Evolutionary conservation across 2,797 vertebrate genomes (phyloP).

Genomic region (Sandelia bainsii): DNA sequence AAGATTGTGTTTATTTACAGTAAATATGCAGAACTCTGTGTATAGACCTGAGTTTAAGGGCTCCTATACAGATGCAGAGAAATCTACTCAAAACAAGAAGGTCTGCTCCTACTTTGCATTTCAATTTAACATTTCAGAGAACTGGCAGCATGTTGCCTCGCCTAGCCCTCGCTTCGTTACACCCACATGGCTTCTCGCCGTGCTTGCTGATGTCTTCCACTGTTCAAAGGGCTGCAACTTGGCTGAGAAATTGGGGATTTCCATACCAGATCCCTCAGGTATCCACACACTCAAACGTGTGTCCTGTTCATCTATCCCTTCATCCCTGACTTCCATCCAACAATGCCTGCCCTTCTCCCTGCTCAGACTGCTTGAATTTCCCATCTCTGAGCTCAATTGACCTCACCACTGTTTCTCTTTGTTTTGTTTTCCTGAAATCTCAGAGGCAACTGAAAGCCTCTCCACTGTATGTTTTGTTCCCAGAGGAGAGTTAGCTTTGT

Average conservation of each 20-base stretch:
- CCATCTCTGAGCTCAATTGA: slow-evolving; percentile 51
- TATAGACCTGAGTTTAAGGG: slow-evolving; percentile 78
- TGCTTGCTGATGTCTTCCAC: slow-evolving; percentile 74
- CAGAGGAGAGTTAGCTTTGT: slow-evolving; percentile 50
- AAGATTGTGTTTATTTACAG: slow-evolving; percentile 79
- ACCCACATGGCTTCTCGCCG: slow-evolving; percentile 82
- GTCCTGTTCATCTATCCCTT: slow-evolving; percentile 62
- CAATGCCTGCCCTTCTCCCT: slow-evolving; percentile 38
- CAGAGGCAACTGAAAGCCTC: slow-evolving; percentile 54
- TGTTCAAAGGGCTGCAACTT: slow-evolving; percentile 82
- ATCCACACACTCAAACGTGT: slow-evolving; percentile 61
- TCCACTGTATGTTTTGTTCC: slow-evolving; percentile 38
- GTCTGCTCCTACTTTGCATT: slow-evolving; percentile 86
- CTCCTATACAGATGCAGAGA: slow-evolving; percentile 85
- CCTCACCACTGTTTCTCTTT: slow-evolving; percentile 52
- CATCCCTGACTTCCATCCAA: slow-evolving; percentile 27
- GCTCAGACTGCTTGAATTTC: slow-evolving; percentile 56
- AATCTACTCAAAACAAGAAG: slow-evolving; percentile 84
- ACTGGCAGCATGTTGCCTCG: slow-evolving; percentile 83
- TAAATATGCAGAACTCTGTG: slow-evolving; percentile 80
- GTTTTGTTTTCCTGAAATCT: slow-evolving; percentile 63
- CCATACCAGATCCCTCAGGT: slow-evolving; percentile 79
- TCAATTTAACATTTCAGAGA: slow-evolving; percentile 88
- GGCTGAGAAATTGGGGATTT: slow-evolving; percentile 81
- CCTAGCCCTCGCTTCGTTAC: slow-evolving; percentile 83